Evolutionary conservation across 2,113 vertebrate species (phyloP).

Genomic region (Proterorhinus semilunaris): DNA sequence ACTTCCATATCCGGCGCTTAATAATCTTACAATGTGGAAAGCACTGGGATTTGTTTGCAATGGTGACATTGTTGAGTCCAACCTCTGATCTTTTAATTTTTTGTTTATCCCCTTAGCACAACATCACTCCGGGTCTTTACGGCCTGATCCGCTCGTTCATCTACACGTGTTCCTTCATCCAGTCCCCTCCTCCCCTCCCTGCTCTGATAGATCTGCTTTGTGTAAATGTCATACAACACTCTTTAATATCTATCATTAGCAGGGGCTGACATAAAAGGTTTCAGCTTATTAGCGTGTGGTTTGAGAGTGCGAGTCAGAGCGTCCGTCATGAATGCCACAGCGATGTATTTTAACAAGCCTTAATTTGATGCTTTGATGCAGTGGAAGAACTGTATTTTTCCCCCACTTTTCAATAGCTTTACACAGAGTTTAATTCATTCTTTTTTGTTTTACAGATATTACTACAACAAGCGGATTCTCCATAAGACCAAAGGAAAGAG

Average conservation of each 20-base stretch:
- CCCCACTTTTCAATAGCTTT: background rate
- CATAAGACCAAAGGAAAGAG: constrained; percentile 94
- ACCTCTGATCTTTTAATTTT: constrained; percentile 48
- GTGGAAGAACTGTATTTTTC: background rate
- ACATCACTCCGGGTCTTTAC: constrained; percentile 17
- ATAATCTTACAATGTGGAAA: constrained; percentile 4
- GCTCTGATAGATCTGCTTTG: constrained; percentile 53
- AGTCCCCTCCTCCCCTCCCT: background rate
- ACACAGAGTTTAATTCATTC: background rate
- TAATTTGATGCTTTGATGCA: constrained; percentile 6
- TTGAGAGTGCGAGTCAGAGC: constrained; percentile 17
- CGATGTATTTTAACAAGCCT: constrained; percentile 2
- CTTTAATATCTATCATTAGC: constrained; percentile 57
- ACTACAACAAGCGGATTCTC: constrained; percentile 93
- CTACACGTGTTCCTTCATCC: constrained; percentile 9
- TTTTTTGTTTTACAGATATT: constrained; percentile 77
- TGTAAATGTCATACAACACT: constrained; percentile 70
- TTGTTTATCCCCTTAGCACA: constrained; percentile 44
- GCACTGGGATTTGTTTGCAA: constrained; percentile 3
- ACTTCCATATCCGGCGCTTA: background rate
- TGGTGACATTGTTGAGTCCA: constrained; percentile 11
- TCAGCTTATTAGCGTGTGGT: constrained; percentile 52
- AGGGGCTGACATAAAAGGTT: constrained; percentile 46
- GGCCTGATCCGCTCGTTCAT: constrained; percentile 39
- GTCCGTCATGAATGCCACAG: constrained; percentile 33